phyloP scores from a whole-genome alignment of 2,888 invertebrate genomes.

The Clitarchus hookeri region DNA sequence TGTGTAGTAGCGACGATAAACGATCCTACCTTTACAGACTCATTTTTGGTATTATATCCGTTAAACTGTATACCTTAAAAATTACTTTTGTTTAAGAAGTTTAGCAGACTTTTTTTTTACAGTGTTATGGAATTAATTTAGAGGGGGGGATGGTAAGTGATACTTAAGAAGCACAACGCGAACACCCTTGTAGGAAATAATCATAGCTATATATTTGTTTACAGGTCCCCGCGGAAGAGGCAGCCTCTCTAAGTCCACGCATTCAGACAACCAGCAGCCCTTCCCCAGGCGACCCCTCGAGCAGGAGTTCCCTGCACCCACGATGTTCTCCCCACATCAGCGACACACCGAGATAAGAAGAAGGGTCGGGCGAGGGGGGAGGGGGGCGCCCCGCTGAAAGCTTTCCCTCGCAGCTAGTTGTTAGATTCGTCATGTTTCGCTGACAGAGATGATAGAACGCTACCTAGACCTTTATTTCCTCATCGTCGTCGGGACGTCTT shows the following conservation, averaged over 20 bases:
- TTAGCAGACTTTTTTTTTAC: too few species aligned
- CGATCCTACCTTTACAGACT: too few species aligned
- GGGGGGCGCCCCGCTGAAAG: conserved; percentile 17
- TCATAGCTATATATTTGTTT: not conserved
- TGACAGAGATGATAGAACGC: conserved; percentile 38
- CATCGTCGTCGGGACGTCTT: not conserved
- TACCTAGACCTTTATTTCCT: not conserved
- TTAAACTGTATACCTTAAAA: too few species aligned
- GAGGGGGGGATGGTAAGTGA: not conserved
- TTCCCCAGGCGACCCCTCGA: not conserved
- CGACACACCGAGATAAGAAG: conserved; percentile 17
- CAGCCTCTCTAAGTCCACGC: not conserved
- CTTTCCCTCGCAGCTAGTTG: conserved; percentile 40
- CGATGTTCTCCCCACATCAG: conserved; percentile 37
- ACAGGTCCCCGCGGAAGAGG: not conserved
- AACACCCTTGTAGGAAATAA: not conserved
- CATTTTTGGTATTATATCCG: too few species aligned
- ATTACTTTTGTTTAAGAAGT: too few species aligned
- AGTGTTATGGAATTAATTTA: too few species aligned
- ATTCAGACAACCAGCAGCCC: not conserved
- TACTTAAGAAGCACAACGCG: not conserved
- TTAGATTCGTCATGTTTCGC: conserved; percentile 42
- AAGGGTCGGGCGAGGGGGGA: not conserved
- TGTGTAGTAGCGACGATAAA: too few species aligned
- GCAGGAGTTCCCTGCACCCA: not conserved